Evolutionary conservation across 2,888 invertebrate species (phyloP).

Genomic region (Cerastoderma edule): DNA sequence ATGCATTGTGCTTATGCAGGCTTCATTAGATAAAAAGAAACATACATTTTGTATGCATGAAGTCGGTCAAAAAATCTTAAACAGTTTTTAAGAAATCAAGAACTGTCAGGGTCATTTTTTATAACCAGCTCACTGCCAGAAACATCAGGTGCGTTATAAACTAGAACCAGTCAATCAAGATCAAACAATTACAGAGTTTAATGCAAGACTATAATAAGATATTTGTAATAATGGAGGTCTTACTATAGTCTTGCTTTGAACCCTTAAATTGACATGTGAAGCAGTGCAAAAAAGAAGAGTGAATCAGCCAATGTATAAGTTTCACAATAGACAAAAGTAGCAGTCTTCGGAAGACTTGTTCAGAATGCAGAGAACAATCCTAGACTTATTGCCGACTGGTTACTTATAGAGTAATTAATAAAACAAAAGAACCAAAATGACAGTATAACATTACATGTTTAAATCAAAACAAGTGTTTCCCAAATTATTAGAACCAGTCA

Average conservation of each 20-base stretch:
- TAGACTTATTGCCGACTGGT: constrained; percentile 23
- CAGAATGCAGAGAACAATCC: constrained; percentile 8
- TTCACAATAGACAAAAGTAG: constrained; percentile 12
- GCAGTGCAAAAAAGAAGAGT: constrained; percentile 18
- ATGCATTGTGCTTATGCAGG: too few relatives aligned
- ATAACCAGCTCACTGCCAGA: constrained; percentile 19
- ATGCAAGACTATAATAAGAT: too few relatives aligned
- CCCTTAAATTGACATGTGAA: constrained; percentile 30
- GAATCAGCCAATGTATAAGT: constrained; percentile 6
- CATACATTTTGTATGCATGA: too few relatives aligned
- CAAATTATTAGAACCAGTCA: too few relatives aligned
- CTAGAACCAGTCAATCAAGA: too few relatives aligned
- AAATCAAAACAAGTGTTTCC: neutral
- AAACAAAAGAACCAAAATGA: constrained; percentile 28
- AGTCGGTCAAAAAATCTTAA: too few relatives aligned
- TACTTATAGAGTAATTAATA: constrained; percentile 42
- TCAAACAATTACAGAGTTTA: too few relatives aligned
- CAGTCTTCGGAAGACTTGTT: constrained; percentile 3
- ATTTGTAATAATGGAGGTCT: too few relatives aligned
- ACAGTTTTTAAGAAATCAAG: too few relatives aligned
- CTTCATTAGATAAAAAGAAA: too few relatives aligned
- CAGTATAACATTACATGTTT: constrained; percentile 14
- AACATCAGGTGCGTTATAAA: constrained; percentile 20
- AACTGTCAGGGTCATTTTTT: too few relatives aligned
- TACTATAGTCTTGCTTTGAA: too few relatives aligned